Percentiles rank a stretch among this genome's conserved stretches.
These are phyloP conservation scores for Anabas testudineus DNA, from an alignment of 2,797 vertebrate species.

Conservation along the genomic window DNA sequence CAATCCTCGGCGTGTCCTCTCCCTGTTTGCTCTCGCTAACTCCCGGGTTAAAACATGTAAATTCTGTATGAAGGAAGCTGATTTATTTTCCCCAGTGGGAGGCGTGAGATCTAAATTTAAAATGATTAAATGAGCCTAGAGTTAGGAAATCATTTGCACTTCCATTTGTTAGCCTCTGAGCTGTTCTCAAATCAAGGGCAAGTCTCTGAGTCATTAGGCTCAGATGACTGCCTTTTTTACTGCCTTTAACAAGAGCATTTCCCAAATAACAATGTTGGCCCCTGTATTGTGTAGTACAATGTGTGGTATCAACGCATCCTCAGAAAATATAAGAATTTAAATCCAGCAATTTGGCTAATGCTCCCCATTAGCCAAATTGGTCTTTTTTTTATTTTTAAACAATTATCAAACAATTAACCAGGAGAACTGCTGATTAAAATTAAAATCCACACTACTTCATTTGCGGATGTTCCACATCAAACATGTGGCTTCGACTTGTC, in stretches of 20 bases:
- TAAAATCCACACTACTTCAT: constrained; percentile 1
- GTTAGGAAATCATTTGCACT: constrained; percentile 77
- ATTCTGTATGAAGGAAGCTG: constrained; percentile 68
- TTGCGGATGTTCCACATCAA: constrained; percentile 25
- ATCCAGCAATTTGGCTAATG: constrained; percentile 16
- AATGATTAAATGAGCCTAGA: constrained; percentile 78
- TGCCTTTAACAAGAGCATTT: constrained; percentile 58
- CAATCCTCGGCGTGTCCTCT: constrained; percentile 27
- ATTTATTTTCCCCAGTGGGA: constrained; percentile 76
- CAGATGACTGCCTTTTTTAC: constrained; percentile 65
- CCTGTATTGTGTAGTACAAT: constrained; percentile 19
- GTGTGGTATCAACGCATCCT: constrained; percentile 29
- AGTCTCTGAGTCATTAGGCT: constrained; percentile 72
- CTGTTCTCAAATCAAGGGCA: constrained; percentile 79
- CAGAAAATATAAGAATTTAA: constrained; percentile 26
- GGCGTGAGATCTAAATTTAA: constrained; percentile 80
- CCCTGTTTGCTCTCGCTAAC: constrained; percentile 37
- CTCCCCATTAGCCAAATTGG: constrained; percentile 16
- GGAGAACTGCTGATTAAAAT: constrained; percentile 22
- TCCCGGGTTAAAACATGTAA: constrained; percentile 71
- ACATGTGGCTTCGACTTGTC: constrained; percentile 13
- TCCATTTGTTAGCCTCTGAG: constrained; percentile 75
- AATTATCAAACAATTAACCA: constrained; percentile 23
- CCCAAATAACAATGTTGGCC: constrained; percentile 55
- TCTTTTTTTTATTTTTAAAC: constrained; percentile 5